phyloP scores from a whole-genome alignment of 2,888 invertebrate species.

The Drosophila meridionalis region DNA sequence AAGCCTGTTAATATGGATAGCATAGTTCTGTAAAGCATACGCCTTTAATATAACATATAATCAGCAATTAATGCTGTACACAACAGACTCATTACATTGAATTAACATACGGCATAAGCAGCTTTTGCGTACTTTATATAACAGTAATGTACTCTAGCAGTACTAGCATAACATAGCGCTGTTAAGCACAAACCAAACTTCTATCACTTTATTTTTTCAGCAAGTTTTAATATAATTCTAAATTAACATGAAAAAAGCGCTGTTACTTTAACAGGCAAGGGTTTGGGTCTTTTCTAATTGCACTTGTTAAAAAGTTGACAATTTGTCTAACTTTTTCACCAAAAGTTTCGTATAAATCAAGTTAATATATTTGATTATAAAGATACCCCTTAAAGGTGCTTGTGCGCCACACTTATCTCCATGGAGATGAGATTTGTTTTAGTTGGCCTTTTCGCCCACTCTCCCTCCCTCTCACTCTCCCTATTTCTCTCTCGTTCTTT shows the following conservation, averaged over 20 bases:
- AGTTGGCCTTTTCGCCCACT: slow-evolving; percentile 6
- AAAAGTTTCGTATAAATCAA: slow-evolving; percentile 24
- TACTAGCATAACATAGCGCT: not conserved
- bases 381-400: slow-evolving; percentile 11
- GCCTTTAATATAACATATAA: not conserved
- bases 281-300: slow-evolving; percentile 7
- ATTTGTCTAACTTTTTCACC: not conserved
- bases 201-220: not conserved
- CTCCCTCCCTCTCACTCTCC: not conserved
- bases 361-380: slow-evolving; percentile 20
- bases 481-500: not conserved
- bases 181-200: not conserved
- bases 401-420: slow-evolving; percentile 12
- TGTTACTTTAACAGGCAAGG: slow-evolving; percentile 2
- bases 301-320: slow-evolving; percentile 26
- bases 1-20: not conserved
- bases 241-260: not conserved
- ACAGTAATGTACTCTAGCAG: not conserved
- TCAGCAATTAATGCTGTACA: not conserved
- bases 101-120: no score
- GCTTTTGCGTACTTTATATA: not conserved
- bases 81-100: not conserved
- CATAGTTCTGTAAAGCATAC: not conserved
- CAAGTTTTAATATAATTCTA: not conserved
- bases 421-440: slow-evolving; percentile 19